phyloP scores from a whole-genome alignment of 2,797 vertebrate genomes.

The Tapera naevia region DNA sequence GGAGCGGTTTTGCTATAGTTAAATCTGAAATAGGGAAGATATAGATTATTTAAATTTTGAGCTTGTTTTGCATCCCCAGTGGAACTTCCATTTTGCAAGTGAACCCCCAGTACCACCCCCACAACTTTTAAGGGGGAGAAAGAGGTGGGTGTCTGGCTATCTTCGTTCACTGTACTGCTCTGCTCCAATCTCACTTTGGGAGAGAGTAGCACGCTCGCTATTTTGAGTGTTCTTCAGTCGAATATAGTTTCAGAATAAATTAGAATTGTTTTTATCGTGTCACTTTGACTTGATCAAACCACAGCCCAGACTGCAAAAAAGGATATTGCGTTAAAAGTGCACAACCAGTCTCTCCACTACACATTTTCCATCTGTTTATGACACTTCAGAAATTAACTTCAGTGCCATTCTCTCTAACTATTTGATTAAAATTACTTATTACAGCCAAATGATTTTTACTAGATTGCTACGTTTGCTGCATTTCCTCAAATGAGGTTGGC shows the following conservation, averaged over 20 bases:
- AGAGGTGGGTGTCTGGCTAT: neutral
- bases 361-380: conserved; percentile 42
- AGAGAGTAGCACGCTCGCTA: neutral
- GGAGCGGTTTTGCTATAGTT: conserved; percentile 6
- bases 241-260: conserved; percentile 50
- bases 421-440: conserved; percentile 66
- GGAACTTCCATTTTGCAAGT: conserved; percentile 30
- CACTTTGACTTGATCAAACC: conserved; percentile 50
- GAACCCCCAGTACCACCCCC: neutral
- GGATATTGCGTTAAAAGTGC: neutral
- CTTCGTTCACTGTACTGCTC: neutral
- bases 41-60: conserved; percentile 70
- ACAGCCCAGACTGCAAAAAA: neutral
- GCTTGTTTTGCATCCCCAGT: conserved; percentile 60
- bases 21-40: conserved; percentile 58
- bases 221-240: neutral
- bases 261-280: conserved; percentile 52
- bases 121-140: neutral
- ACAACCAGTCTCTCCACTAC: neutral
- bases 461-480: conserved; percentile 50
- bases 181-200: neutral
- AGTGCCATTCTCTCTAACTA: conserved; percentile 35
- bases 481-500: conserved; percentile 36
- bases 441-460: conserved; percentile 50
- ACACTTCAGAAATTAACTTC: conserved; percentile 33